Evolutionary conservation across 2,888 invertebrate genomes (phyloP), one percentile per base, ranked within the genome.

Genomic region (Meta bourneti): DNA sequence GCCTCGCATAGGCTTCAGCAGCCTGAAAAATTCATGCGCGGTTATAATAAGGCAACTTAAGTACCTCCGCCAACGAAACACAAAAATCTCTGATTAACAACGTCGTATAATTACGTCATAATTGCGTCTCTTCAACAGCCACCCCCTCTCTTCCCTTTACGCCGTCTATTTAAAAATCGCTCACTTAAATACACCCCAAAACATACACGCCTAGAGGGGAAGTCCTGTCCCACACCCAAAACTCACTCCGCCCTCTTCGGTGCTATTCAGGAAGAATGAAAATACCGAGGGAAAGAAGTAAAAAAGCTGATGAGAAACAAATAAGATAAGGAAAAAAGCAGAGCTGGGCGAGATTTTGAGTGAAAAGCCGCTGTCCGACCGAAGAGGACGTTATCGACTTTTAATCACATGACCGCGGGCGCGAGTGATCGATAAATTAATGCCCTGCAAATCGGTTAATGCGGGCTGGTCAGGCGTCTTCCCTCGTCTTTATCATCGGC

Each of bases 41-140:
- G 49, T 79, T 71, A 79, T 80, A 75, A 88, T 87, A 80, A 75
- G 75, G 75, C 81, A 71, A 78, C 72, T 48, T 84, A 84, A 91
- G 75, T 85, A 74, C 74, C 34, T 34, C 84, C 82, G 74, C 86
- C 86, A 91, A 91, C 86, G 90, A 91, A 91, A 91, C 86, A 91
- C 81, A 34, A 72, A 61, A 79, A 86, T 86, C 82, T 72, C 91
- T 91, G 87, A 91, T 91, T 91, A 91, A 91, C 91, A 87, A 78
- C 91, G 87, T 82, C 82, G 48, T 16, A 54, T 91, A 91, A 91
- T 91, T 91, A 87, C 91, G 81, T 72, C 82, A 78, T 91, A 91
- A 91, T 87, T 91, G 84, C 79, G 54, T 61, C 70, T 75, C 69
- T 49, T 8, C 72, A 52, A 54, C 48, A 13, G 34, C 78, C 69